Conservation (phyloP, 1,140 invertebrate genomes). For the Gryllus bimaculatus region DNA sequence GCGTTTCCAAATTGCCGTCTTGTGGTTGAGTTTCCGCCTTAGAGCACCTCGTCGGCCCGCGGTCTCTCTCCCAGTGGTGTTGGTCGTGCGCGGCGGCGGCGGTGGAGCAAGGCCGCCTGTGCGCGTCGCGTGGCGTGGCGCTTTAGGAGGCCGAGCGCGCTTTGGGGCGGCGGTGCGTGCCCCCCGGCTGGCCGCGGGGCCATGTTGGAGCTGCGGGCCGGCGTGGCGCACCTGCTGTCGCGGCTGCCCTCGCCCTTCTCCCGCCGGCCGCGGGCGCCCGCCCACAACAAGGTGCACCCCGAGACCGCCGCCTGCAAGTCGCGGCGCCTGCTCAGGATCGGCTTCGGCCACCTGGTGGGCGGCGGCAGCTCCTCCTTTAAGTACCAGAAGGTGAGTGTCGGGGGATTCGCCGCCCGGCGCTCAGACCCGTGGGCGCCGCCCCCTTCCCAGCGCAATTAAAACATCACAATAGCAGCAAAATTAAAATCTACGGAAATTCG, state of each 20-base stretch:
- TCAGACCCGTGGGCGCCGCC: too few species aligned
- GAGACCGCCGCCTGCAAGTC: neutral
- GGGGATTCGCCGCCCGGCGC: too few species aligned
- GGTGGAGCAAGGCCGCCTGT: too few species aligned
- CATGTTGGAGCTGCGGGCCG: slow-evolving; percentile 10
- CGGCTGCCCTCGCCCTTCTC: slow-evolving; percentile 10
- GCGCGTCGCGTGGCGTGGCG: neutral
- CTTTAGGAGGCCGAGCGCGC: neutral
- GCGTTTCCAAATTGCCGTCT: neutral
- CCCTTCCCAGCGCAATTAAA: too few species aligned
- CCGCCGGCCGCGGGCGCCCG: neutral
- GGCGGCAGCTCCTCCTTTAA: neutral
- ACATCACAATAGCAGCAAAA: too few species aligned
- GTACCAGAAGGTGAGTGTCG: slow-evolving; percentile 13
- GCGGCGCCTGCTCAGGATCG: slow-evolving; percentile 8
- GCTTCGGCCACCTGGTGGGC: slow-evolving; percentile 1
- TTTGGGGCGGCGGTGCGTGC: neutral
- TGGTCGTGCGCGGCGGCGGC: neutral
- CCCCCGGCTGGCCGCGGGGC: neutral
- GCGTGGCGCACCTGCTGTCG: slow-evolving; percentile 10
- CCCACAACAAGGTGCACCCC: slow-evolving; percentile 11
- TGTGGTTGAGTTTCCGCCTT: neutral
- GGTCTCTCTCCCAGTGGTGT: neutral
- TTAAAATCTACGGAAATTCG: too few species aligned
- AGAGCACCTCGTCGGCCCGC: neutral